phyloP scores from a whole-genome alignment of 2,113 vertebrate species.

The Oryzias javanicus region DNA sequence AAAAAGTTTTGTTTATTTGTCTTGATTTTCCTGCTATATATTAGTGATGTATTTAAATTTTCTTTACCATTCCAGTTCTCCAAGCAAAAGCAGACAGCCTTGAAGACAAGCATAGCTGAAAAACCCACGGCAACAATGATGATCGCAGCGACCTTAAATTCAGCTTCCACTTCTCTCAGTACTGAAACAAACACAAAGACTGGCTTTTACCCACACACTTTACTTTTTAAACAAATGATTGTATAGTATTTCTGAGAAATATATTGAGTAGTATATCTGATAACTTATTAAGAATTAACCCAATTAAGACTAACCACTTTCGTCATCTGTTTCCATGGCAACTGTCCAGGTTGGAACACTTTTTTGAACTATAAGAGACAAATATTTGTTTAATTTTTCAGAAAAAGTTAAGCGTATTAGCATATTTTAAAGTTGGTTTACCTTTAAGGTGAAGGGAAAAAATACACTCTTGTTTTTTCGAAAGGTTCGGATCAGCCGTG shows the following conservation, averaged over 20 bases:
- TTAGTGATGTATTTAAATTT: conserved; percentile 25
- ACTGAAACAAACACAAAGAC: background rate
- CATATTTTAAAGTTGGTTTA: conserved; percentile 16
- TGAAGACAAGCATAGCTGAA: conserved; percentile 47
- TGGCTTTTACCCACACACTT: too few species aligned
- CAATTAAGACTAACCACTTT: conserved; percentile 33
- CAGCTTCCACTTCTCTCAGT: conserved; percentile 54
- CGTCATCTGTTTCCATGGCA: conserved; percentile 8
- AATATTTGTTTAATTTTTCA: background rate
- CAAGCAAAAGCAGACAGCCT: conserved; percentile 59
- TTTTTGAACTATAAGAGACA: conserved; percentile 30
- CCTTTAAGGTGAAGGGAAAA: conserved; percentile 59
- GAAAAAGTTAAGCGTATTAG: background rate
- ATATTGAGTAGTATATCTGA: too few species aligned
- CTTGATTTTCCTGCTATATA: background rate
- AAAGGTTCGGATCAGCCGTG: conserved; percentile 42
- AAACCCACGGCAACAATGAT: conserved; percentile 63
- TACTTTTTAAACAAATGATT: too few species aligned
- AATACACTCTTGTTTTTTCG: conserved; percentile 29
- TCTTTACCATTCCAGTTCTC: conserved; percentile 58
- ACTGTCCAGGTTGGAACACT: conserved; percentile 12
- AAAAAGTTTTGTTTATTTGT: background rate
- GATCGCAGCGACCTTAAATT: conserved; percentile 58
- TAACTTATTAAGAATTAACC: too few species aligned
- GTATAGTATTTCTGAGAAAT: too few species aligned